Conservation (phyloP, 2,113 vertebrate genomes). For the Numida meleagris region DNA sequence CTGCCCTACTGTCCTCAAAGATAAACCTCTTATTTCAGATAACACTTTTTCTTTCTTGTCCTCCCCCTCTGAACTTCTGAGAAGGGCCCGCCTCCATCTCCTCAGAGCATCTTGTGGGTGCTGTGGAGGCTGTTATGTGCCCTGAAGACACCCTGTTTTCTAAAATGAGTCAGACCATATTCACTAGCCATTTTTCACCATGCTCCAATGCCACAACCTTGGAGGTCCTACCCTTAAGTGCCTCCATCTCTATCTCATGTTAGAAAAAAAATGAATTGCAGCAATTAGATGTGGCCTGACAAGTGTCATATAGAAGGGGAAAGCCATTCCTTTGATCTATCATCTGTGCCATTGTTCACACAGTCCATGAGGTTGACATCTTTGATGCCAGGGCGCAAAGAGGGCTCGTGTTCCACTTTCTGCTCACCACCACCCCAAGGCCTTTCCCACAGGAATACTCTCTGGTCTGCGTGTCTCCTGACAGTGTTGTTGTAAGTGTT, state of each 20-base stretch:
- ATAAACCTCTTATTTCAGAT: too few relatives aligned
- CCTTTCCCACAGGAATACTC: neutral
- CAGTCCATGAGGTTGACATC: neutral
- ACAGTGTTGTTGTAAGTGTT: neutral
- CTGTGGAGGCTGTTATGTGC: neutral
- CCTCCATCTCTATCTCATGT: neutral
- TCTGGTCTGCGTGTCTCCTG: neutral
- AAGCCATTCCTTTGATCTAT: rapidly evolving
- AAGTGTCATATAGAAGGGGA: rapidly evolving
- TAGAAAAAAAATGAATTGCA: neutral
- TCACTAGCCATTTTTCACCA: neutral
- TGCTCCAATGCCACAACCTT: neutral
- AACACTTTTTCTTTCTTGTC: neutral
- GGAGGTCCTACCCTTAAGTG: rapidly evolving
- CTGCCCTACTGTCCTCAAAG: neutral
- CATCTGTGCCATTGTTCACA: neutral
- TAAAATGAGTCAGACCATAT: neutral
- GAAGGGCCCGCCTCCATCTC: neutral
- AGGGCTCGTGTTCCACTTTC: neutral
- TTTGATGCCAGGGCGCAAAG: neutral
- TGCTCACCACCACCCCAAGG: neutral
- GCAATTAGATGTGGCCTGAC: neutral
- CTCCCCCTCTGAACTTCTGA: neutral
- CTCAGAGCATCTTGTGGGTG: neutral
- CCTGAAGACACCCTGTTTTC: neutral